Conservation (phyloP, 2,113 vertebrate species). For the Ahaetulla prasina region DNA sequence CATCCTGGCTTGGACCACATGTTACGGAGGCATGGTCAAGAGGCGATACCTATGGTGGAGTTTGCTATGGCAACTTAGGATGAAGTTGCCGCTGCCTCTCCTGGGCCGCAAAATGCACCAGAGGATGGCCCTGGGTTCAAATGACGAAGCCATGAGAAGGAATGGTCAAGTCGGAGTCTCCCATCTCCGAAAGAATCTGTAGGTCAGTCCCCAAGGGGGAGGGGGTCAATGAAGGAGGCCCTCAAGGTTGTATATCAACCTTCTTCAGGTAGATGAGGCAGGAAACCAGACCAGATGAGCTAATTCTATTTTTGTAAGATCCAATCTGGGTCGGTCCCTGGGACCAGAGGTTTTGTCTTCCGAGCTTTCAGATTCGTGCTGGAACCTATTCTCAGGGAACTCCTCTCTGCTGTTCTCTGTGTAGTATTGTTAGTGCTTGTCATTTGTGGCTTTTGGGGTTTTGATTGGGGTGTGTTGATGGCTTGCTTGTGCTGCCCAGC, state of each 20-base stretch:
- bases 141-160: neutral
- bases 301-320: neutral
- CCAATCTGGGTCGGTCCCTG: neutral
- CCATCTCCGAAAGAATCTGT: accelerated
- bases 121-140: too few relatives aligned
- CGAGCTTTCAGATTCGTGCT: neutral
- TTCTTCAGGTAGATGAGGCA: neutral
- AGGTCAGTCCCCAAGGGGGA: neutral
- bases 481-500: neutral
- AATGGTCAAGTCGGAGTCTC: neutral
- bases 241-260: neutral
- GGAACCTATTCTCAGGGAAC: neutral
- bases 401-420: neutral
- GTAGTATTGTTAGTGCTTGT: neutral
- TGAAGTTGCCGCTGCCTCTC: neutral
- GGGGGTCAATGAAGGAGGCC: accelerated
- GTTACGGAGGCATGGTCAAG: neutral
- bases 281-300: neutral
- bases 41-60: neutral
- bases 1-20: slow-evolving; percentile 1
- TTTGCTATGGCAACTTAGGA: neutral
- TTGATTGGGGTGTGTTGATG: neutral
- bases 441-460: neutral
- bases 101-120: neutral
- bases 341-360: neutral